These are phyloP conservation scores for Sylvilagus bachmani DNA, from an alignment of 2,113 vertebrate genomes.

Conservation along the genomic window DNA sequence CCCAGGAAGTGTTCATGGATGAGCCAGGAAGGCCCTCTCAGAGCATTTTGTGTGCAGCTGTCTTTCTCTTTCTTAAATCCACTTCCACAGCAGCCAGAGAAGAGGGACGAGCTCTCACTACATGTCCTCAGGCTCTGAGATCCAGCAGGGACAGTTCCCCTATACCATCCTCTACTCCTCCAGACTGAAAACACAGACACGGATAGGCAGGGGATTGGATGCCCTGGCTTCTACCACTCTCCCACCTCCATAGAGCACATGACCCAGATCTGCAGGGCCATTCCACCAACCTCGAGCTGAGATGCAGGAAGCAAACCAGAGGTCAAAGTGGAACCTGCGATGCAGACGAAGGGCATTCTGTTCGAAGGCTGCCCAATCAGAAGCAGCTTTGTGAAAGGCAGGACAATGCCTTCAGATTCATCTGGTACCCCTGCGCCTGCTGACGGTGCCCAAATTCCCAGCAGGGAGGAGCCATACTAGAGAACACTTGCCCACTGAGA, in stretches of 20 bases:
- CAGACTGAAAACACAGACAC: neutral
- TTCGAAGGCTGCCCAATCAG: neutral
- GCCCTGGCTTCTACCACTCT: neutral
- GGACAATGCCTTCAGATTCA: neutral
- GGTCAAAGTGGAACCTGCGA: slow-evolving; percentile 18
- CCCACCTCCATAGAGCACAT: neutral
- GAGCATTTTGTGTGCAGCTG: neutral
- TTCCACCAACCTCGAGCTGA: neutral
- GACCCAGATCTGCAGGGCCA: neutral
- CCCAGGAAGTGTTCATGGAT: neutral
- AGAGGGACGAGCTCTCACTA: neutral
- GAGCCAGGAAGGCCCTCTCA: neutral
- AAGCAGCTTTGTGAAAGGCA: neutral
- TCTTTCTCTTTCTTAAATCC: neutral
- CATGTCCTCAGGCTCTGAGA: neutral
- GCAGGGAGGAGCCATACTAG: neutral
- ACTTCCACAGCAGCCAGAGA: neutral
- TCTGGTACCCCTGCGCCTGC: too few relatives aligned
- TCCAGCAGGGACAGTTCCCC: neutral
- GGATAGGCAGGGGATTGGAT: neutral
- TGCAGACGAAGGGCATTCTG: slow-evolving; percentile 30
- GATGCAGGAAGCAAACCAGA: neutral
- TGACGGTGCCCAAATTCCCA: neutral
- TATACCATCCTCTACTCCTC: neutral
- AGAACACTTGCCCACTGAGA: neutral